Evolutionary conservation across 2,113 vertebrate genomes (phyloP).

Genomic region (Pseudopodoces humilis): DNA sequence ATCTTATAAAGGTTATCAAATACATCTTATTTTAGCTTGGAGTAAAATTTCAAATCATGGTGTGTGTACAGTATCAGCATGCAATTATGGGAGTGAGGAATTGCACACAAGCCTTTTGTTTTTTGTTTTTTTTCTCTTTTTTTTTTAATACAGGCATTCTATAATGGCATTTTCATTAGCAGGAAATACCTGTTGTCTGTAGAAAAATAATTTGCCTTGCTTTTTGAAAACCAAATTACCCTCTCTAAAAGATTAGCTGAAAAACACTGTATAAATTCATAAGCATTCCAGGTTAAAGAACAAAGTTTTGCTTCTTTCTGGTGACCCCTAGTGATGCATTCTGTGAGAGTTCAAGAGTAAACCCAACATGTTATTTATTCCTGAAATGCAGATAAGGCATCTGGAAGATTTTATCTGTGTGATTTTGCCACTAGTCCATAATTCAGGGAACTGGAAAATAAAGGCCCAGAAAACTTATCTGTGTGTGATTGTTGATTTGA

Average conservation of each 20-base stretch:
- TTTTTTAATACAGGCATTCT: background rate
- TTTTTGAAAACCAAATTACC: conserved; percentile 37
- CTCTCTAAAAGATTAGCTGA: background rate
- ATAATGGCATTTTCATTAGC: conserved; percentile 23
- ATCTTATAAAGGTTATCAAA: too few relatives aligned
- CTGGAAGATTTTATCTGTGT: conserved; percentile 5
- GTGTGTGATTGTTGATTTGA: background rate
- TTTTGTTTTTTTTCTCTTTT: too few relatives aligned
- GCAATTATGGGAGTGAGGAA: background rate
- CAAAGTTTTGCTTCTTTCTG: conserved; percentile 10
- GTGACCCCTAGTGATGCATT: conserved; percentile 10
- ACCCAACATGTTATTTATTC: background rate
- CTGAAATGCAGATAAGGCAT: background rate
- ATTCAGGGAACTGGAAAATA: background rate
- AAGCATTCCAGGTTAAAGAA: background rate
- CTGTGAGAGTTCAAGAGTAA: background rate
- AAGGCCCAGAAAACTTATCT: background rate
- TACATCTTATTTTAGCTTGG: background rate
- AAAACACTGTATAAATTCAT: background rate
- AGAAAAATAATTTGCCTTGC: conserved; percentile 15
- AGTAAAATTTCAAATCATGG: conserved; percentile 9
- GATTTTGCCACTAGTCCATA: background rate
- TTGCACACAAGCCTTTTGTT: background rate
- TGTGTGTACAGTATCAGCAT: background rate
- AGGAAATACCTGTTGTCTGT: background rate